Base-by-base conservation (phyloP, 2,888 invertebrate species). In the Chouioia cunea region DNA sequence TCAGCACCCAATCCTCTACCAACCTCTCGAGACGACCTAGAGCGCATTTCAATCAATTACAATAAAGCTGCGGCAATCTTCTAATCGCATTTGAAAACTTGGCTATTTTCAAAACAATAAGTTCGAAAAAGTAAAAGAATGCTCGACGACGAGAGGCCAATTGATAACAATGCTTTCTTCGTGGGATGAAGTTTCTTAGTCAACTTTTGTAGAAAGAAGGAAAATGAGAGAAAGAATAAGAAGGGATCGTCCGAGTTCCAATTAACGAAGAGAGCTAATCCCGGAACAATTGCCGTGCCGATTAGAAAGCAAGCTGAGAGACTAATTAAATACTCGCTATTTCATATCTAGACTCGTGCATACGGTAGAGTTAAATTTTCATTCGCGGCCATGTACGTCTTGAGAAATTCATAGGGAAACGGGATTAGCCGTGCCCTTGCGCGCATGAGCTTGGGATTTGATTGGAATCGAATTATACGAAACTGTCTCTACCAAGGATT, bases 291-390 rank as follows among this genome's bases (percentile, higher is more conserved):
- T 56, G 68, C 12, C 65, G 58, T 22, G 46, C 50, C 22, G 18
- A 48, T 10, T 16, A 46, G 3, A 47, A 20, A 18, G 18, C 43
- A 56, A 27, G n/a, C 56, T 56, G 36, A 36, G 36, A 36, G 36
- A 82, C 82, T 84, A 85, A 85, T 85, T 83, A 83, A 84, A 84
- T 83, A 81, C 80, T 77, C 79, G 81, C 82, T 81, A 84, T 83
- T 82, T 83, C 84, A 82, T 84, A 85, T 85, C 85, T 83, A 10
- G 79, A 80, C 79, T 83, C 82, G 78, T 77, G 82, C 83, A 85
- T 79, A 83, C 82, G 12, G 36, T n/a, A 36, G 36, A 36, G 6
- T 36, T 36, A 12, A 36, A 36, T 36, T 36, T 36, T 36, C 36
- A 36, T 36, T 36, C 36, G 36, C 36, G 36, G 36, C 36, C 36